Conservation (phyloP, 2,797 vertebrate genomes). For the Mormyrops attenuatus region DNA sequence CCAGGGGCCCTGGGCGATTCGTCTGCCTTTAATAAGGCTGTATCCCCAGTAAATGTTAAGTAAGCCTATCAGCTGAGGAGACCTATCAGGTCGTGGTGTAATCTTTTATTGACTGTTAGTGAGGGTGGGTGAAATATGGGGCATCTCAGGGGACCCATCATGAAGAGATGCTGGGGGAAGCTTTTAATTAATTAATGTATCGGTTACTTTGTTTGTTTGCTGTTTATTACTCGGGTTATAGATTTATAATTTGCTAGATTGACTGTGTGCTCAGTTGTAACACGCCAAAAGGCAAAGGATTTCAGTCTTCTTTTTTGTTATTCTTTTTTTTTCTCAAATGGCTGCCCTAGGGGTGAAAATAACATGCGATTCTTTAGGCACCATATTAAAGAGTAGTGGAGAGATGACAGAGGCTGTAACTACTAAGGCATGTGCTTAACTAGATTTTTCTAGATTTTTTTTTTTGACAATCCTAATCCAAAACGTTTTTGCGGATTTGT, state of each 20-base stretch:
- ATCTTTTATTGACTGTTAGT: conserved; percentile 47
- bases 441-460: not conserved
- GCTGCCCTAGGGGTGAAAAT: not conserved
- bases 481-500: not conserved
- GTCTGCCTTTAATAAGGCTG: conserved; percentile 50
- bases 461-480: not conserved
- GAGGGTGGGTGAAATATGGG: conserved; percentile 54
- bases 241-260: conserved; percentile 28
- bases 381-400: not conserved
- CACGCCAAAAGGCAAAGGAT: not conserved
- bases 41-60: conserved; percentile 55
- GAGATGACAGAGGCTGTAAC: not conserved
- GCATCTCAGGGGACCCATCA: conserved; percentile 45
- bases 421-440: not conserved
- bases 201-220: conserved; percentile 18
- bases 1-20: conserved; percentile 44
- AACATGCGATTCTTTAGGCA: not conserved
- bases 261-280: not conserved
- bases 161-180: not conserved
- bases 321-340: not conserved
- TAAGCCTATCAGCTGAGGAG: conserved; percentile 31
- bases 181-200: conserved; percentile 25
- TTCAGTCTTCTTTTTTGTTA: not conserved
- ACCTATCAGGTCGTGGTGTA: conserved; percentile 39
- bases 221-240: conserved; percentile 18